A percentile compares a stretch with the other conserved stretches of the same genome.
phyloP scores from a whole-genome alignment of 2,888 invertebrate genomes.

The Eupithecia abbreviata region DNA sequence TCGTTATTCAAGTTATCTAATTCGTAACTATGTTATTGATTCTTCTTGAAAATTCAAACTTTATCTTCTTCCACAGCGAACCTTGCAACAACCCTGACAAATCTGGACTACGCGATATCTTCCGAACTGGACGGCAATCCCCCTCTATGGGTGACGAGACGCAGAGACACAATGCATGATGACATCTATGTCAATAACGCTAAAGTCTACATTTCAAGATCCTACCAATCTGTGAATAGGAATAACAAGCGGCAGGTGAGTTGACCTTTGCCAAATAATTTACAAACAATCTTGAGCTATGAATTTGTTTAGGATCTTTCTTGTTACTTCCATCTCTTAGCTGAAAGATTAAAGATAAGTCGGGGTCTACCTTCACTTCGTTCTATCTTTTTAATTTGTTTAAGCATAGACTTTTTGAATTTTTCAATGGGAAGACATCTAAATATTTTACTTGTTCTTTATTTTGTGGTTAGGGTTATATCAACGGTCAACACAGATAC shows the following conservation, averaged over 20 bases:
- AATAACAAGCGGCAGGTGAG: slow-evolving; percentile 74
- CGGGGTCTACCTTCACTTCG: background rate
- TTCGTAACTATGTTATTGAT: no score
- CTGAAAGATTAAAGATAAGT: slow-evolving; percentile 1
- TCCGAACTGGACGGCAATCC: slow-evolving; percentile 94
- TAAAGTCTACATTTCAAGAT: slow-evolving; percentile 87
- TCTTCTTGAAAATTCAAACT: slow-evolving; percentile 6
- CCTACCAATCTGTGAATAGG: slow-evolving; percentile 85
- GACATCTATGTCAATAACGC: slow-evolving; percentile 95
- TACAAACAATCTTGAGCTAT: slow-evolving; percentile 1
- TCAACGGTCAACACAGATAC: no score
- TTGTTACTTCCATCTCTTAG: background rate
- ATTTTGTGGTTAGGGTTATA: background rate
- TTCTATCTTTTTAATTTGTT: slow-evolving; percentile 2
- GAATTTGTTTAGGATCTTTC: slow-evolving; percentile 9
- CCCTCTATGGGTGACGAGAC: slow-evolving; percentile 92
- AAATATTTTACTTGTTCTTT: background rate
- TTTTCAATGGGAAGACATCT: background rate
- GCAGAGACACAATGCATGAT: slow-evolving; percentile 84
- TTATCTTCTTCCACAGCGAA: slow-evolving; percentile 84
- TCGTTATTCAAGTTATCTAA: no score
- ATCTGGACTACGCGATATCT: slow-evolving; percentile 87
- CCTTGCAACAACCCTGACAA: slow-evolving; percentile 87
- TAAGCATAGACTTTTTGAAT: background rate
- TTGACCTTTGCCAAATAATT: background rate